Evolutionary conservation across 2,888 invertebrate genomes (phyloP).

Genomic region (Eristalis arbustorum): DNA sequence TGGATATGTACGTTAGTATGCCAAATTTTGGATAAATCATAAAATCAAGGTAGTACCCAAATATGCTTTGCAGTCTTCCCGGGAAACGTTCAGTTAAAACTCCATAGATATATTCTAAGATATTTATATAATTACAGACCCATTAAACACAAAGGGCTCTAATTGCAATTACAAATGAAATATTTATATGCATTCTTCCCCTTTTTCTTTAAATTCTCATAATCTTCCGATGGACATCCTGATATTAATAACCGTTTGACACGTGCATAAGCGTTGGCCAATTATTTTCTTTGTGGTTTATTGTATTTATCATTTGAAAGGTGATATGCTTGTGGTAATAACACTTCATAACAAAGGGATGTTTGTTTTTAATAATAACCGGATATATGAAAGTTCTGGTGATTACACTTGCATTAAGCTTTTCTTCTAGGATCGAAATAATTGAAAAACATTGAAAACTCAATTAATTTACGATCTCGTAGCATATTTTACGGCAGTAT

Average conservation of each 20-base stretch:
- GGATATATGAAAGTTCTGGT: neutral
- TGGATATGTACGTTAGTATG: neutral
- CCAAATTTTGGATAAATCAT: no score
- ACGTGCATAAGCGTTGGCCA: conserved; percentile 63
- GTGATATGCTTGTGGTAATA: conserved; percentile 42
- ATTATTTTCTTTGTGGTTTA: conserved; percentile 67
- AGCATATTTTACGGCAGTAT: neutral
- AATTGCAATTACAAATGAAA: conserved; percentile 19
- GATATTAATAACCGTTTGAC: conserved; percentile 52
- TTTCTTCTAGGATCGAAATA: no score
- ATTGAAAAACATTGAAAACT: no score
- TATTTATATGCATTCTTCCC: conserved; percentile 8
- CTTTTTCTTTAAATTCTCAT: conserved; percentile 17
- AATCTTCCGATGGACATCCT: conserved; percentile 39
- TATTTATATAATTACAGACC: conserved; percentile 4
- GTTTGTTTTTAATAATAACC: neutral
- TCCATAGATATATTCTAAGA: neutral
- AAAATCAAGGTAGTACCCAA: neutral
- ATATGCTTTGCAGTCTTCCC: neutral
- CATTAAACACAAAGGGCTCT: conserved; percentile 3
- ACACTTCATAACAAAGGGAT: conserved; percentile 44
- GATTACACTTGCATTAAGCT: no score
- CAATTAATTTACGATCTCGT: no score
- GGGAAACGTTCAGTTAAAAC: neutral
- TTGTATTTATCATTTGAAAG: conserved; percentile 48